Conservation (phyloP, 2,888 invertebrate genomes). For the Leptogaster cylindrica region DNA sequence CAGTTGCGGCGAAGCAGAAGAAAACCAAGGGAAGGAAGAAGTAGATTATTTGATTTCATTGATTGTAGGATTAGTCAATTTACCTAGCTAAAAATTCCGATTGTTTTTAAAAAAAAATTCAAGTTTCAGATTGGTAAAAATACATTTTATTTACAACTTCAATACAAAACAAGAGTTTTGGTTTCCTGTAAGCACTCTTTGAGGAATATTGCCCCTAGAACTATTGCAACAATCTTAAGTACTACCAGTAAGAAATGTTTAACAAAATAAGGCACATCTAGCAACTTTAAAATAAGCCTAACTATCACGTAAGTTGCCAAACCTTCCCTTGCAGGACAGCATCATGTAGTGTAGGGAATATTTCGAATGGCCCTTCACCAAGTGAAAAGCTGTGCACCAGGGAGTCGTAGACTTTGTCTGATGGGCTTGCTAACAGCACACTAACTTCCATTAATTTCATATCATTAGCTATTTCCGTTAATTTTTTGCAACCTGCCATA, state of each 20-base stretch:
- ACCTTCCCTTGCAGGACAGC: constrained; percentile 65
- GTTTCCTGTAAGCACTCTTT: not conserved
- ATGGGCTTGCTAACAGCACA: constrained; percentile 65
- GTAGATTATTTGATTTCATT: not conserved
- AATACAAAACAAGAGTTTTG: not conserved
- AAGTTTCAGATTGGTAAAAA: not conserved
- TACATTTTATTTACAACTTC: not conserved
- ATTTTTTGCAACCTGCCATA: constrained; percentile 67
- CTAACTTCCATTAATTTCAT: constrained; percentile 64
- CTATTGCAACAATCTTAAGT: too few relatives aligned
- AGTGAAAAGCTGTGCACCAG: constrained; percentile 58
- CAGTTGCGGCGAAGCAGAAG: constrained; percentile 52
- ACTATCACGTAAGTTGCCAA: constrained; percentile 49
- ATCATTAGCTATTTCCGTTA: constrained; percentile 65
- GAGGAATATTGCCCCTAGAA: not conserved
- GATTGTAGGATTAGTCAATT: not conserved
- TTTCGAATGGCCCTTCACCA: constrained; percentile 61
- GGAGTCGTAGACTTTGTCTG: constrained; percentile 62
- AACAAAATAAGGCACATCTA: not conserved
- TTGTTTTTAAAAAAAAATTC: not conserved
- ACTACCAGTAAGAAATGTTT: not conserved
- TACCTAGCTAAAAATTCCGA: not conserved
- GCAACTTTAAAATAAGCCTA: too few relatives aligned
- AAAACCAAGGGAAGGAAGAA: constrained; percentile 25
- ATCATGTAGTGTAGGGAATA: constrained; percentile 71